Evolutionary conservation across 2,888 invertebrate genomes (phyloP).

Genomic region (Scaptomyza caliginosa): DNA sequence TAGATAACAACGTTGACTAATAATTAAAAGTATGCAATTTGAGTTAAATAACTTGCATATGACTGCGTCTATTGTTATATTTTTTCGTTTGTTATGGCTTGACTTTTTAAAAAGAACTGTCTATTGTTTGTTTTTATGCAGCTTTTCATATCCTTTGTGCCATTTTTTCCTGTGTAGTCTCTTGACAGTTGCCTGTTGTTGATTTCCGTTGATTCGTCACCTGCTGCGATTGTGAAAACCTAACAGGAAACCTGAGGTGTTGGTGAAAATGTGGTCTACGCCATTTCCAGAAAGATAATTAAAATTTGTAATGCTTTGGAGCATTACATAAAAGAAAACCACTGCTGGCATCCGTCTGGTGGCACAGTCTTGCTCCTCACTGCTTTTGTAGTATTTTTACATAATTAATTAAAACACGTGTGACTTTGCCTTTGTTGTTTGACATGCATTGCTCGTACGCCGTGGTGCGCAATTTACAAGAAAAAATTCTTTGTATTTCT

Average conservation of each 20-base stretch:
- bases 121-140: slow-evolving; percentile 51
- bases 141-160: slow-evolving; percentile 20
- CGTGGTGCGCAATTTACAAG: neutral
- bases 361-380: neutral
- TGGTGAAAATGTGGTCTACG: slow-evolving; percentile 7
- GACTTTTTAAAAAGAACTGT: slow-evolving; percentile 20
- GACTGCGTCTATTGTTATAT: slow-evolving; percentile 45
- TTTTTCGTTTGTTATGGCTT: slow-evolving; percentile 24
- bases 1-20: slow-evolving; percentile 5
- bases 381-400: slow-evolving; percentile 13
- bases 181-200: slow-evolving; percentile 32
- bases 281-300: slow-evolving; percentile 35
- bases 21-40: slow-evolving; percentile 7
- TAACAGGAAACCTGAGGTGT: slow-evolving; percentile 17
- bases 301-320: slow-evolving; percentile 29
- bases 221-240: slow-evolving; percentile 20
- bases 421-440: neutral
- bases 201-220: slow-evolving; percentile 53
- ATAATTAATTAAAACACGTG: slow-evolving; percentile 38
- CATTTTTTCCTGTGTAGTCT: neutral
- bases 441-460: slow-evolving; percentile 10
- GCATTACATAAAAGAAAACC: neutral
- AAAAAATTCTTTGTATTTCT: neutral
- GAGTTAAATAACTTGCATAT: slow-evolving; percentile 26
- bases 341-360: neutral